Conservation (phyloP, 2,113 vertebrate species). For the Mungos mungo region DNA sequence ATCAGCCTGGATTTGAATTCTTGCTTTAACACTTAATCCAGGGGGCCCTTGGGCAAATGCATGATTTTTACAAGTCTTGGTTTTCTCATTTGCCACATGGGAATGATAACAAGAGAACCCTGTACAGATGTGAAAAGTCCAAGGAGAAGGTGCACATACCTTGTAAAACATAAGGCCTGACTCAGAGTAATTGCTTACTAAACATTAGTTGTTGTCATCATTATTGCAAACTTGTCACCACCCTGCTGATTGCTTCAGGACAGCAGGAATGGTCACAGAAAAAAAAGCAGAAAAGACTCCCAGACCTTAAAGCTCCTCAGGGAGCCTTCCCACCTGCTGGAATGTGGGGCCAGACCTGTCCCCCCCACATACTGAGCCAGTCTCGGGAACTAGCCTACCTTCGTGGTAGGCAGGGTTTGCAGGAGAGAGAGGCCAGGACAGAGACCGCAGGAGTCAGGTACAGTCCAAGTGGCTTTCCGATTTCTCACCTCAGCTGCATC, state of each 20-base stretch:
- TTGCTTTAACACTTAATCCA: not conserved
- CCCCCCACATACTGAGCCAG: not conserved
- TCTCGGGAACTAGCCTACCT: not conserved
- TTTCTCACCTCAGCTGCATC: not conserved
- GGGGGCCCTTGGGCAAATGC: not conserved
- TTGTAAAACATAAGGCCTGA: not conserved
- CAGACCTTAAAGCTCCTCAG: not conserved
- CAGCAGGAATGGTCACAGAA: not conserved
- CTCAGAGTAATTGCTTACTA: not conserved
- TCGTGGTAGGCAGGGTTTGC: not conserved
- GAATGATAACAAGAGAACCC: not conserved
- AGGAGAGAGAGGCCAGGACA: not conserved
- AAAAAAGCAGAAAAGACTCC: not conserved
- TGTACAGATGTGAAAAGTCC: not conserved
- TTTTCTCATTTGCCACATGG: constrained; percentile 35
- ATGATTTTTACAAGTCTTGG: not conserved
- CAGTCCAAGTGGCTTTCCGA: not conserved
- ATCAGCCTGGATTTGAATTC: not conserved
- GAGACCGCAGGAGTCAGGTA: not conserved
- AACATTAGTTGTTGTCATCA: not conserved
- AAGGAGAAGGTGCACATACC: not conserved
- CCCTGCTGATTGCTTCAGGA: not conserved
- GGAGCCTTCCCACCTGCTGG: not conserved
- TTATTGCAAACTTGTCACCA: not conserved
- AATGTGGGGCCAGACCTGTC: not conserved